Percentiles rank a stretch among this genome's conserved stretches.
Evolutionary conservation across 2,888 invertebrate genomes (phyloP).

Genomic region (Limnephilus marmoratus): DNA sequence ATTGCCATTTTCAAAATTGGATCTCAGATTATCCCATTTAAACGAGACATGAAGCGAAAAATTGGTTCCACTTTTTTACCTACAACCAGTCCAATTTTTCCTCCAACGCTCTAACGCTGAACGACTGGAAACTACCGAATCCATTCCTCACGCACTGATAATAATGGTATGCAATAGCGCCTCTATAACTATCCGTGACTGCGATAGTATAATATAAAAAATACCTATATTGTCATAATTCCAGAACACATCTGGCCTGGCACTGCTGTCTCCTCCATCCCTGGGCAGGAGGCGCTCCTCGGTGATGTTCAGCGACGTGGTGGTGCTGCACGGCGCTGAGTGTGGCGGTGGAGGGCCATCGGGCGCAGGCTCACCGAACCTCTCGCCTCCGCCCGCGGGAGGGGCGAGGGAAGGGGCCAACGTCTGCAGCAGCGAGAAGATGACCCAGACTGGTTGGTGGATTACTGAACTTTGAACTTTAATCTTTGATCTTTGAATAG

Average conservation of each 20-base stretch:
- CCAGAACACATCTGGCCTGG: conserved; percentile 81
- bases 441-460: conserved; percentile 87
- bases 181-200: too few relatives aligned
- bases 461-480: not conserved
- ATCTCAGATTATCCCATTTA: too few relatives aligned
- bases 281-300: conserved; percentile 86
- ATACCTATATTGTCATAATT: not conserved
- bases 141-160: too few relatives aligned
- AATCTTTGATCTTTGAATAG: not conserved
- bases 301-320: conserved; percentile 93
- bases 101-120: too few relatives aligned
- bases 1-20: too few relatives aligned
- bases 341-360: conserved; percentile 65
- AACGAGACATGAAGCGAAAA: too few relatives aligned
- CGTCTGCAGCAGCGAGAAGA: conserved; percentile 91
- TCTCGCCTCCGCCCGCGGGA: conserved; percentile 69
- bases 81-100: too few relatives aligned
- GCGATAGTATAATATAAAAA: too few relatives aligned
- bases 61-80: too few relatives aligned
- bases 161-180: too few relatives aligned
- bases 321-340: conserved; percentile 82
- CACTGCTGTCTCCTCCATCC: conserved; percentile 85
- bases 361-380: conserved; percentile 72
- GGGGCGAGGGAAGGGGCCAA: conserved; percentile 77
- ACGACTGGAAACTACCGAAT: too few relatives aligned